These are phyloP conservation scores for Mylabris phalerata DNA, from an alignment of 1,140 invertebrate species.

Conservation along the genomic window DNA sequence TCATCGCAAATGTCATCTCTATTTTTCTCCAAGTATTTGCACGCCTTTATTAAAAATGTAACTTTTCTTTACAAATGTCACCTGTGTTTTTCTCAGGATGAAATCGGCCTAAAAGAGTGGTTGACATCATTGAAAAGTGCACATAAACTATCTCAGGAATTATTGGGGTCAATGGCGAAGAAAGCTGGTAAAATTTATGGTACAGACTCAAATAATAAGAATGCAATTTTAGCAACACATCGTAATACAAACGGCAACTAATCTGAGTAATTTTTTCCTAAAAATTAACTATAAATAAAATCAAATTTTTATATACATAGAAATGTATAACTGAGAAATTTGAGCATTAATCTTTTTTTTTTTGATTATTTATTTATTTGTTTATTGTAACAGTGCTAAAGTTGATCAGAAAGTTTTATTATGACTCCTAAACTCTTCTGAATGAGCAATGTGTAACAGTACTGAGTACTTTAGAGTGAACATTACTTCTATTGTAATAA, in stretches of 20 bases:
- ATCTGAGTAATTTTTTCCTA: background rate
- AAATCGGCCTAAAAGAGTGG: slow-evolving; percentile 95
- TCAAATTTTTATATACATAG: too few relatives aligned
- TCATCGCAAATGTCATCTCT: too few relatives aligned
- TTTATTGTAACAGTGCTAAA: too few relatives aligned
- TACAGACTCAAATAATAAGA: slow-evolving; percentile 51
- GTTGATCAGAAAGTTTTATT: too few relatives aligned
- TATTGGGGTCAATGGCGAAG: slow-evolving; percentile 88
- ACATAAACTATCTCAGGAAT: slow-evolving; percentile 86
- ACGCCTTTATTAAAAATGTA: background rate
- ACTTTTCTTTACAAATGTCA: background rate
- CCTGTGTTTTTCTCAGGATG: slow-evolving; percentile 60
- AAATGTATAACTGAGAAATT: too few relatives aligned
- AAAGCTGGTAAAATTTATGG: slow-evolving; percentile 97
- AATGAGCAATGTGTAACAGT: too few relatives aligned
- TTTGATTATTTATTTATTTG: too few relatives aligned
- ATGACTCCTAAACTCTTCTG: too few relatives aligned
- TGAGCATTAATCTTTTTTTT: too few relatives aligned
- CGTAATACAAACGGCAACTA: slow-evolving; percentile 52
- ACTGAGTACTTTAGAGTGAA: too few relatives aligned
- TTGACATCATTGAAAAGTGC: slow-evolving; percentile 80
- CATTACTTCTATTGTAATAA: too few relatives aligned
- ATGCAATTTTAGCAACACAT: slow-evolving; percentile 44
- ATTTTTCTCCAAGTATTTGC: background rate
- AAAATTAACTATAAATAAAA: too few relatives aligned